Conservation (phyloP, 92 coral and sea anemone species). For the Porites lobata region DNA sequence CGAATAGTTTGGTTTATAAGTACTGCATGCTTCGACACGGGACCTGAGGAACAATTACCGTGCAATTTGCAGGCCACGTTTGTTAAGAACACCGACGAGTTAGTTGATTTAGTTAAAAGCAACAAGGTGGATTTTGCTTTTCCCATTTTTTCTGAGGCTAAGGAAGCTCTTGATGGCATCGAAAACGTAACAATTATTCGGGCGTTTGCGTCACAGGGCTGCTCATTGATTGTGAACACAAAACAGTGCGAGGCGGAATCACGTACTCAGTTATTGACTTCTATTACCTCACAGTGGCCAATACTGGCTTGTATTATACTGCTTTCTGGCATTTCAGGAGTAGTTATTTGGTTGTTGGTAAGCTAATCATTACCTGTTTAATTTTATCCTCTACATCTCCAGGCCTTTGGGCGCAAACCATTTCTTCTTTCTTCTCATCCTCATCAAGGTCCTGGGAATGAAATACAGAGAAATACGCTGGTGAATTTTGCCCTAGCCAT, state of each 20-base stretch:
- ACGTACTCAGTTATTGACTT: constrained; percentile 33
- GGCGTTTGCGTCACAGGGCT: constrained; percentile 35
- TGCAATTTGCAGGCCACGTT: constrained; percentile 19
- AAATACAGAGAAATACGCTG: neutral
- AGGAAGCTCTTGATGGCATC: neutral
- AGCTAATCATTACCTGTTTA: neutral
- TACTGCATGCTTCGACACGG: neutral
- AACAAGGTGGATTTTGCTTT: constrained; percentile 35
- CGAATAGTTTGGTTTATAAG: constrained; percentile 12
- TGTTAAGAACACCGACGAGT: constrained; percentile 12
- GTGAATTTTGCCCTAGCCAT: neutral
- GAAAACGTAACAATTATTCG: constrained; percentile 18
- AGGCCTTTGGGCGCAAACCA: too few relatives aligned
- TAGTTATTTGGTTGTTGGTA: constrained; percentile 16
- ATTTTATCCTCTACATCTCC: neutral
- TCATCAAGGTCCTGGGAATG: neutral
- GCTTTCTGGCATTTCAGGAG: neutral
- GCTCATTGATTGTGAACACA: constrained; percentile 39
- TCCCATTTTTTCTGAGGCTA: constrained; percentile 13
- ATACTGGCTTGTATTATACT: constrained; percentile 12
- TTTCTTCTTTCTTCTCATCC: too few relatives aligned
- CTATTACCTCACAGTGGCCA: constrained; percentile 40
- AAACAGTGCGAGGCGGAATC: constrained; percentile 32
- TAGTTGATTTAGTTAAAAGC: constrained; percentile 1
- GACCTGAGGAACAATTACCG: neutral